These are phyloP conservation scores for Helicoverpa armigera DNA, from an alignment of 1,140 invertebrate genomes.

Conservation along the genomic window DNA sequence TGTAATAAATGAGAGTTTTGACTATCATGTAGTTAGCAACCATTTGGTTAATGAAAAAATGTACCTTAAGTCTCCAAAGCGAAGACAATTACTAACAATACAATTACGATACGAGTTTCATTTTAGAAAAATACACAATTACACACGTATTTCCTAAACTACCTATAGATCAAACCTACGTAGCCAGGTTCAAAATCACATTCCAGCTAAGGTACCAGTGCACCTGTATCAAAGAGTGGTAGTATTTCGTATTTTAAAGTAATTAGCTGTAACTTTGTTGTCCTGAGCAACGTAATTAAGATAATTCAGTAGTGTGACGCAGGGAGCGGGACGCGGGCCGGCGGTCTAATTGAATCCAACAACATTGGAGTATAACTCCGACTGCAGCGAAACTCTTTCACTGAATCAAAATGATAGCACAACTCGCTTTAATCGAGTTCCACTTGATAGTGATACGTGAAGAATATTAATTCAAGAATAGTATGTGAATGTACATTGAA, in stretches of 20 bases:
- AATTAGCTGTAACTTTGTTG: conserved; percentile 79
- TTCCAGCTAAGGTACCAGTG: no score
- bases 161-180: no score
- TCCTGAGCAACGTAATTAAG: conserved; percentile 72
- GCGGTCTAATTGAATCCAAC: conserved; percentile 79
- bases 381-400: conserved; percentile 72
- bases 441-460: conserved; percentile 11
- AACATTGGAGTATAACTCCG: conserved; percentile 73
- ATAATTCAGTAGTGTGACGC: conserved; percentile 77
- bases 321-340: conserved; percentile 55
- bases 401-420: conserved; percentile 58
- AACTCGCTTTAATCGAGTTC: conserved; percentile 26
- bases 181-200: no score
- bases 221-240: background rate
- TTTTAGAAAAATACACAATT: no score
- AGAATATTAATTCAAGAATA: conserved; percentile 3
- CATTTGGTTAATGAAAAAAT: no score
- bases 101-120: no score
- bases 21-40: no score
- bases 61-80: no score
- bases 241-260: conserved; percentile 64
- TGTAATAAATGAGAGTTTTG: background rate
- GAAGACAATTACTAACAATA: no score
- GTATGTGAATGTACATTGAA: background rate
- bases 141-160: no score